These are phyloP conservation scores for Machaerirhynchus nigripectus DNA, from an alignment of 2,113 vertebrate species.

Conservation along the genomic window DNA sequence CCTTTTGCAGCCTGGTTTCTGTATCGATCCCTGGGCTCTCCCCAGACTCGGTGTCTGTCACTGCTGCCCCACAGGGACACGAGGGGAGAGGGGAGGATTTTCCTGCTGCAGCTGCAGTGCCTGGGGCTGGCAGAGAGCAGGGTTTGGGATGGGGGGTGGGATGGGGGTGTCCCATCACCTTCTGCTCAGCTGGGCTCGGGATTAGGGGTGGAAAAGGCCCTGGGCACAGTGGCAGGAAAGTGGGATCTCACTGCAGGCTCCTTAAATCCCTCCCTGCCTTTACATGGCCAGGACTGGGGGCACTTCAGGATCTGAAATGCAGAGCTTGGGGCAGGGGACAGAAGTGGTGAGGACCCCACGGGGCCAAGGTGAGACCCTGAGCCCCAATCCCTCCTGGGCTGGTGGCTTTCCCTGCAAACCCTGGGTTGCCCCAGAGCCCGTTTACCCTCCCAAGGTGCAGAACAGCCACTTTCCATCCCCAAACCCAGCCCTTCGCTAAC, in stretches of 20 bases:
- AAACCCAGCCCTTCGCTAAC: not conserved
- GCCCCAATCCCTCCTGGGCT: too few relatives aligned
- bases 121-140: not conserved
- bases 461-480: not conserved
- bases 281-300: not conserved
- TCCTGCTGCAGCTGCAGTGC: not conserved
- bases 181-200: not conserved
- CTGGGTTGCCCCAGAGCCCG: not conserved
- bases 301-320: not conserved
- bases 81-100: not conserved
- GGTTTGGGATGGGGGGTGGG: not conserved
- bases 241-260: not conserved
- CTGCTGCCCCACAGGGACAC: not conserved
- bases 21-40: not conserved
- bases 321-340: not conserved
- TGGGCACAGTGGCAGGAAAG: not conserved
- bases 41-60: not conserved
- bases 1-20: not conserved
- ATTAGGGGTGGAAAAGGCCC: not conserved
- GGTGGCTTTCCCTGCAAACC: not conserved
- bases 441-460: not conserved
- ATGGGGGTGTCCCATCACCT: too few relatives aligned
- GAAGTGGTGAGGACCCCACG: rapidly evolving
- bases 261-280: not conserved
- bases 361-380: not conserved